Evolutionary conservation across 2,888 invertebrate species (phyloP).

Genomic region (Hemistola chrysoprasaria): DNA sequence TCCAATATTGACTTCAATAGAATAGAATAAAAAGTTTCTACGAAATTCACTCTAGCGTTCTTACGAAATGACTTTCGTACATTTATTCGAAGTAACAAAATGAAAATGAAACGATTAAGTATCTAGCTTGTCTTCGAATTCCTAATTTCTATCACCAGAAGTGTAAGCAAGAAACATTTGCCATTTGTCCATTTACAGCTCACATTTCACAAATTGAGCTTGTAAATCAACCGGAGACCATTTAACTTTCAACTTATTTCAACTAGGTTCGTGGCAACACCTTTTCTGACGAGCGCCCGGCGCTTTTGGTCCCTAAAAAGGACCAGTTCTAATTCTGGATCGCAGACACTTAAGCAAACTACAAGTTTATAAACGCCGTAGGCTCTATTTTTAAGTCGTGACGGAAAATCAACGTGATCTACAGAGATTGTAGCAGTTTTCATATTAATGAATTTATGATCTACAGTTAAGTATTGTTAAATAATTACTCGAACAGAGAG

Average conservation of each 20-base stretch:
- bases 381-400: conserved; percentile 24
- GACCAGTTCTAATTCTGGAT: conserved; percentile 16
- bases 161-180: conserved; percentile 1
- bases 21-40: conserved; percentile 22
- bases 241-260: conserved; percentile 29
- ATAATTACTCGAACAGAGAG: conserved; percentile 6
- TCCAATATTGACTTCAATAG: conserved; percentile 27
- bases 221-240: conserved; percentile 13
- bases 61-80: conserved; percentile 1
- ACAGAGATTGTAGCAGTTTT: conserved; percentile 6
- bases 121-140: conserved; percentile 1
- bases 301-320: conserved; percentile 23
- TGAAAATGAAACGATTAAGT: neutral
- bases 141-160: conserved; percentile 1
- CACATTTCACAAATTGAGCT: conserved; percentile 13
- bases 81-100: neutral
- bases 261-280: conserved; percentile 28
- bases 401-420: conserved; percentile 17
- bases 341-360: conserved; percentile 21
- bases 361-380: conserved; percentile 15
- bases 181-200: conserved; percentile 12
- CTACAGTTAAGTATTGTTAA: neutral
- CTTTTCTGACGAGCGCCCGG: conserved; percentile 23
- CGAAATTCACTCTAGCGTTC: conserved; percentile 15
- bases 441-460: neutral